Conservation (phyloP, 2,113 vertebrate species). For the Probosciger aterrimus region DNA sequence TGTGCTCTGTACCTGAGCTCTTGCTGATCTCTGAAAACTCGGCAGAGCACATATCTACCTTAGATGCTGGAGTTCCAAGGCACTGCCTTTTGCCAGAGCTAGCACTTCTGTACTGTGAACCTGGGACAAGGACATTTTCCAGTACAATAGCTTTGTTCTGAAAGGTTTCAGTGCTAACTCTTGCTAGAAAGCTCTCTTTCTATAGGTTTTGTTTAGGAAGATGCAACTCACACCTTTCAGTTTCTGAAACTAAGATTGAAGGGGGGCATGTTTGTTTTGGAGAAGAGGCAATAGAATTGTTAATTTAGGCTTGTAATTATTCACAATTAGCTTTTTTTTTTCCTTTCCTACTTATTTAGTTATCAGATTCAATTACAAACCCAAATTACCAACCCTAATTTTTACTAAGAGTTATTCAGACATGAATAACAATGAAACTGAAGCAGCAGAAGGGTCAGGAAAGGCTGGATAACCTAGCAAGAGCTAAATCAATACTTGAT, state of each 20-base stretch:
- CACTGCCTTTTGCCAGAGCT: not conserved
- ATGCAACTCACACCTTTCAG: not conserved
- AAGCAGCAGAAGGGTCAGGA: not conserved
- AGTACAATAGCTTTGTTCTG: not conserved
- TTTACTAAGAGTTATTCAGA: not conserved
- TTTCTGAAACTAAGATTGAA: not conserved
- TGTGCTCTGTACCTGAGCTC: not conserved
- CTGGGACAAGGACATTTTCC: not conserved
- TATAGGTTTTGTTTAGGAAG: not conserved
- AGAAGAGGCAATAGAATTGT: not conserved
- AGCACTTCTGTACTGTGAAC: not conserved
- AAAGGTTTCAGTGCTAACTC: not conserved
- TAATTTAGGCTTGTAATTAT: slow-evolving; percentile 25
- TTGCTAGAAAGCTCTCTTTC: not conserved
- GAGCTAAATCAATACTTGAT: not conserved
- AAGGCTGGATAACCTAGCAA: not conserved
- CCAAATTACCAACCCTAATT: slow-evolving; percentile 31
- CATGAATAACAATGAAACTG: slow-evolving; percentile 37
- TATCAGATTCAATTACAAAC: slow-evolving; percentile 50
- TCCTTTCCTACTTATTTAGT: not conserved
- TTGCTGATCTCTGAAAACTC: not conserved
- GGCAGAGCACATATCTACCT: not conserved
- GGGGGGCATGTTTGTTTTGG: not conserved
- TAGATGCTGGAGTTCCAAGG: not conserved
- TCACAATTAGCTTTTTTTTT: not conserved